phyloP scores from a whole-genome alignment of 2,113 vertebrate species.

The Semnornis frantzii region DNA sequence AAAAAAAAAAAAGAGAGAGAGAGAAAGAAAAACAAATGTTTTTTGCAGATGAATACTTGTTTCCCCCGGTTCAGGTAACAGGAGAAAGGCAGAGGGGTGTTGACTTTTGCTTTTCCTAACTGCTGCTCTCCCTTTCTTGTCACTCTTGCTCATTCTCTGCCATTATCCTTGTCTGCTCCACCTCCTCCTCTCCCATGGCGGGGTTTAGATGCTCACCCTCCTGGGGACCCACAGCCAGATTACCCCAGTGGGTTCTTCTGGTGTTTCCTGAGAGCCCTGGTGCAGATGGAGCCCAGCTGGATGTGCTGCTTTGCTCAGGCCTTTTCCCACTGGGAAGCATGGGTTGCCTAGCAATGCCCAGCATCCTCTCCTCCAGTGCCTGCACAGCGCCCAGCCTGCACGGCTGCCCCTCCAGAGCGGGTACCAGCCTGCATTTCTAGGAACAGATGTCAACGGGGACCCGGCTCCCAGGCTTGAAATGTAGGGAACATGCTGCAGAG shows the following conservation, averaged over 20 bases:
- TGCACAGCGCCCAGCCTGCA: conserved; percentile 13
- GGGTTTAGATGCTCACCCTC: neutral
- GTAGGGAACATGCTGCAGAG: neutral
- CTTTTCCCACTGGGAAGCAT: neutral
- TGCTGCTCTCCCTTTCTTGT: neutral
- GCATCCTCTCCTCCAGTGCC: neutral
- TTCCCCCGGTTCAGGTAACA: neutral
- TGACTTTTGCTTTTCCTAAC: neutral
- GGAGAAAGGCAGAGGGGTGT: neutral
- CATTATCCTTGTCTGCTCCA: neutral
- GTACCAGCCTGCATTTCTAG: neutral
- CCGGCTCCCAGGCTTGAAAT: neutral
- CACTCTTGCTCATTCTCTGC: neutral
- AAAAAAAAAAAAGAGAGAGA: neutral
- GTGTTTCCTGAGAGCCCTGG: neutral
- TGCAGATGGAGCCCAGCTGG: neutral
- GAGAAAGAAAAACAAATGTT: neutral
- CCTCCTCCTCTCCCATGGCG: neutral
- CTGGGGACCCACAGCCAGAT: neutral
- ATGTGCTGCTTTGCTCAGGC: neutral
- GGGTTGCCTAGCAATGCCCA: conserved; percentile 65
- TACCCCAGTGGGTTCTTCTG: neutral
- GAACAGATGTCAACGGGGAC: neutral
- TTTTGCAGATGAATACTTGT: neutral
- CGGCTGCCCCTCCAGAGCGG: neutral